Evolutionary conservation across 2,113 vertebrate genomes (phyloP), one percentile per base, ranked within the genome.

Genomic region (Ondatra zibethicus): DNA sequence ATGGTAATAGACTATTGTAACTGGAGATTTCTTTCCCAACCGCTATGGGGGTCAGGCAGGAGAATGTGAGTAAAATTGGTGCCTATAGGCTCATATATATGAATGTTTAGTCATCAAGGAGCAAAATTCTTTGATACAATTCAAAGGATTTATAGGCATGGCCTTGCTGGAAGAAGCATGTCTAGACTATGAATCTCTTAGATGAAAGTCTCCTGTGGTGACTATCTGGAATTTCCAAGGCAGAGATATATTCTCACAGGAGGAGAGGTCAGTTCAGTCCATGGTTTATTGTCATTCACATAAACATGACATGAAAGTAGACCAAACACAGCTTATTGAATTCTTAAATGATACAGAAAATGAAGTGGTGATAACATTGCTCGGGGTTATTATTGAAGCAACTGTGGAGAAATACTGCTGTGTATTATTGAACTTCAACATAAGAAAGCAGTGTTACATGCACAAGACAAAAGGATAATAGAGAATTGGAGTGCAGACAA

Each of bases 311-410:
- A 33, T 1, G 92, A 95, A 91, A 94, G 7, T 55, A 92, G 45
- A 12, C 68, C 91, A 25, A 47, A 2, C 45, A 61, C 9, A 75
- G 16, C 9, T 80, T 98, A 96, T 55, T 93, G 88, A 94, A 93
- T 95, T 86, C 25, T 97, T 97, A 97, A 98, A 75, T 95, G 27
- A 45, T 66, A 93, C 80, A 75, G 93, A 97, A 96, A 93, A n/a
- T 82, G 89, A 96, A 98, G 95, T 70, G 96, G 97, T 85, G 13
- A 75, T 58, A 97, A 96, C 11, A 89, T 61, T 96, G 93, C 96
- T 94, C 96, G 42, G 31, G 42, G 70, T 94, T n/a, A 55, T 90
- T 66, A 93, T 97, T 96, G 98, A 98, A 88, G 52, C 21, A 29
- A 81, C 47, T 55, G 93, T 95, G 19, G 61, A 93, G 21, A 93